Conservation (phyloP, 1,140 invertebrate species). For the Bombyx mandarina region DNA sequence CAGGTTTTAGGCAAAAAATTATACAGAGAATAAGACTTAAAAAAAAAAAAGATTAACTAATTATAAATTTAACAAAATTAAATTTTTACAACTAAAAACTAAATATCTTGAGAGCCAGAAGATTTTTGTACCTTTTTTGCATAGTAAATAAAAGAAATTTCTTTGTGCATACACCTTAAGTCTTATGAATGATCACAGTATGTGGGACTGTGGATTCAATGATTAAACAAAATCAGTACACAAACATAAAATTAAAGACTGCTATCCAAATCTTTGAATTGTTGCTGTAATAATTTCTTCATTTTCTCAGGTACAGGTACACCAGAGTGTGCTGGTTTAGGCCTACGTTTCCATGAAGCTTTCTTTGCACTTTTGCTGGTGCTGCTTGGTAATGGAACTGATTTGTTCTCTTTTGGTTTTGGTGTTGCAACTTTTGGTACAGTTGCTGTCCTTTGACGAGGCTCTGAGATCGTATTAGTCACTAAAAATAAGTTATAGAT, state of each 20-base stretch:
- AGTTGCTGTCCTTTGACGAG: conserved; percentile 34
- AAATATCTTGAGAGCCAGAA: no score
- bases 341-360: conserved; percentile 38
- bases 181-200: no score
- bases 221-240: no score
- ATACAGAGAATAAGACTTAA: no score
- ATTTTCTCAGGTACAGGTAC: conserved; percentile 59
- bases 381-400: conserved; percentile 24
- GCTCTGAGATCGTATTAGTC: conserved; percentile 15
- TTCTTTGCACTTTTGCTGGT: conserved; percentile 47
- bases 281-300: conserved; percentile 38
- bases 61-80: no score
- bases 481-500: conserved; percentile 23
- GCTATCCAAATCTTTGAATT: conserved; percentile 29
- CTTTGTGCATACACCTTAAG: no score
- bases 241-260: conserved; percentile 9
- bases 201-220: no score
- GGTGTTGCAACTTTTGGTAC: conserved; percentile 36
- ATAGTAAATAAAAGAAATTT: no score
- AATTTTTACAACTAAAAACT: no score
- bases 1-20: no score
- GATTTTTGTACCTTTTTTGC: no score
- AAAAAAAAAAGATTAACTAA: no score
- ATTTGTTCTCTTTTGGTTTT: conserved; percentile 40
- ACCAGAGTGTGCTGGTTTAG: conserved; percentile 53